A percentile compares a stretch with the other conserved stretches of the same genome.
Evolutionary conservation across 2,888 invertebrate species (phyloP).

Genomic region (Drosophila monieri): DNA sequence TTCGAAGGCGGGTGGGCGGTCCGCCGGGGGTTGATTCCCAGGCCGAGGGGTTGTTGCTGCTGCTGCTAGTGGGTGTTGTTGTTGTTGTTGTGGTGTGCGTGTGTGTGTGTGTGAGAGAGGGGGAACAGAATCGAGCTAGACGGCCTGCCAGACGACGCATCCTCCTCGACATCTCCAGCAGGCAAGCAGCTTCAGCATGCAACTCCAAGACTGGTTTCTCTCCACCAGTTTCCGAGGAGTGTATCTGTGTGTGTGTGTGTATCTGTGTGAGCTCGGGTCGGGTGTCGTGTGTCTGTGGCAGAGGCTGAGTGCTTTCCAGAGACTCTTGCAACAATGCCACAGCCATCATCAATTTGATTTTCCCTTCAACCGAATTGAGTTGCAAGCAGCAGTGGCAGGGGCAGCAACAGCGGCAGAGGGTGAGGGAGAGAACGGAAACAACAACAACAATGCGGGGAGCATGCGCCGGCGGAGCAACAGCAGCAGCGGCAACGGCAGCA

Average conservation of each 20-base stretch:
- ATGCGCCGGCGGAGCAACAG: constrained; percentile 24
- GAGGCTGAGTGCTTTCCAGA: constrained; percentile 11
- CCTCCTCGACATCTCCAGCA: constrained; percentile 13
- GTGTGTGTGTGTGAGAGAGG: background rate
- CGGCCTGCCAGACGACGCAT: constrained; percentile 12
- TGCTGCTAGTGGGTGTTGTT: constrained; percentile 7
- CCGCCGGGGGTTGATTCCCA: background rate
- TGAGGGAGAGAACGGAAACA: constrained; percentile 4
- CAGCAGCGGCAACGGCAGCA: constrained; percentile 21
- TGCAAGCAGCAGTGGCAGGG: constrained; percentile 18
- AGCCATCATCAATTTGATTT: constrained; percentile 58
- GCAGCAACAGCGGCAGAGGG: background rate
- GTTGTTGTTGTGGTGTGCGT: background rate
- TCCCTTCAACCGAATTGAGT: constrained; percentile 34
- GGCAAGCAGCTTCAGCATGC: too few species aligned
- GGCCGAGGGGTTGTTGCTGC: background rate
- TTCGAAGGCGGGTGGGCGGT: constrained; percentile 4
- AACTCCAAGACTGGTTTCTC: constrained; percentile 33
- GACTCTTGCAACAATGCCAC: constrained; percentile 30
- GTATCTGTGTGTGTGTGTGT: background rate
- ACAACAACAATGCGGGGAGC: constrained; percentile 37
- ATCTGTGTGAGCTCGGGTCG: background rate
- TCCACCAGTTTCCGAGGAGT: constrained; percentile 2
- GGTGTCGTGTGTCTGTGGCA: constrained; percentile 1
- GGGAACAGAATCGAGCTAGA: constrained; percentile 4